These are phyloP conservation scores for Drosophila aff. DNA, from an alignment of 1,140 invertebrate species.

Conservation along the genomic window DNA sequence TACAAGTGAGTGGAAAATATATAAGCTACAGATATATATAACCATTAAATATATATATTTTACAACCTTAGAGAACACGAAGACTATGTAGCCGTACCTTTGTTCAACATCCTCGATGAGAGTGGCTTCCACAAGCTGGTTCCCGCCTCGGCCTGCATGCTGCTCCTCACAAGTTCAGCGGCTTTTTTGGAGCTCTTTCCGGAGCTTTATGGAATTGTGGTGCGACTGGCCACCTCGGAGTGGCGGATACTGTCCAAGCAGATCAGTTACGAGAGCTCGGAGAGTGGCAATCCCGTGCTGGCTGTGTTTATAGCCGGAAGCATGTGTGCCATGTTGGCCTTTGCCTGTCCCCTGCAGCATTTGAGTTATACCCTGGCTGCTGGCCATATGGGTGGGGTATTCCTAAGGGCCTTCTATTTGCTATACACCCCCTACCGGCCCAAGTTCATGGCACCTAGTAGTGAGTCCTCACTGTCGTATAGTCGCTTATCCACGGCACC, in stretches of 20 bases:
- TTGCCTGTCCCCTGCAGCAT: slow-evolving; percentile 87
- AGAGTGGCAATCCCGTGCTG: slow-evolving; percentile 88
- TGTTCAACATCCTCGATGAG: slow-evolving; percentile 88
- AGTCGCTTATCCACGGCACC: slow-evolving; percentile 79
- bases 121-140: slow-evolving; percentile 87
- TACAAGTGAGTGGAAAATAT: slow-evolving; percentile 59
- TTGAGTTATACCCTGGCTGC: slow-evolving; percentile 78
- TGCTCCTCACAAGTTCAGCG: slow-evolving; percentile 87
- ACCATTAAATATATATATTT: background rate
- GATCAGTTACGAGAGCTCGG: slow-evolving; percentile 88
- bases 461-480: slow-evolving; percentile 77
- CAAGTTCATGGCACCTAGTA: slow-evolving; percentile 75
- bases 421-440: slow-evolving; percentile 77
- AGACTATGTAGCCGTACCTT: slow-evolving; percentile 87
- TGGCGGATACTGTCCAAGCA: slow-evolving; percentile 88
- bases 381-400: slow-evolving; percentile 67
- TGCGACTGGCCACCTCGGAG: slow-evolving; percentile 87
- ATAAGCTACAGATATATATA: background rate
- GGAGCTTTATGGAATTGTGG: slow-evolving; percentile 87
- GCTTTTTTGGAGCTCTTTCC: slow-evolving; percentile 88
- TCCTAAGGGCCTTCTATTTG: slow-evolving; percentile 76
- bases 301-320: slow-evolving; percentile 89
- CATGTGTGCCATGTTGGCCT: slow-evolving; percentile 88
- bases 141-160: slow-evolving; percentile 87
- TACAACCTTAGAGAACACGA: slow-evolving; percentile 40